Percentiles rank a stretch among this genome's conserved stretches.
Evolutionary conservation across 2,113 vertebrate genomes (phyloP).

Genomic region (Thymallus thymallus): DNA sequence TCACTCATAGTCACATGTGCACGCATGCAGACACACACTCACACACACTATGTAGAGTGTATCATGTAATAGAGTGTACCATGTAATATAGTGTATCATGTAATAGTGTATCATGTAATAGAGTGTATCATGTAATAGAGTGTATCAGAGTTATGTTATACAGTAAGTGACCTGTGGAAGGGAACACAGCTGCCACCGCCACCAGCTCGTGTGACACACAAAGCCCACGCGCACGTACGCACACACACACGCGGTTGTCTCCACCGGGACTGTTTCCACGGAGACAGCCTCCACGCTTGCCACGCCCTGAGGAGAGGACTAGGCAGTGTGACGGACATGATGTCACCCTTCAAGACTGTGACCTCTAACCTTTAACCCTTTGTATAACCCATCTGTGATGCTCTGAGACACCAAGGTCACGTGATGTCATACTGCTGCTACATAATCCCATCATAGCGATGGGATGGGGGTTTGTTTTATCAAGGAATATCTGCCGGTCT

Average conservation of each 20-base stretch:
- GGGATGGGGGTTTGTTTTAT: background rate
- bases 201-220: slow-evolving; percentile 63
- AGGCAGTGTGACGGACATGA: slow-evolving; percentile 18
- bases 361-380: slow-evolving; percentile 34
- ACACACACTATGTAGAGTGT: too few species aligned
- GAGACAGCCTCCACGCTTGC: slow-evolving; percentile 45
- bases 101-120: too few species aligned
- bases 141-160: slow-evolving; percentile 61
- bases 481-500: background rate
- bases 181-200: slow-evolving; percentile 53
- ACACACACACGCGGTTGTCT: slow-evolving; percentile 12
- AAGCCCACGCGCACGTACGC: slow-evolving; percentile 57
- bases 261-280: slow-evolving; percentile 18
- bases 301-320: slow-evolving; percentile 26
- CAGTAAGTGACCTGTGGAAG: slow-evolving; percentile 64
- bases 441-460: background rate
- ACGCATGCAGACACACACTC: slow-evolving; percentile 11
- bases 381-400: too few species aligned
- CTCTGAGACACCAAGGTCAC: background rate
- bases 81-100: too few species aligned
- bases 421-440: background rate
- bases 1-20: background rate
- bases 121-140: too few species aligned
- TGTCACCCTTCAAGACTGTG: background rate
- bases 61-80: too few species aligned